Evolutionary conservation across 2,797 vertebrate genomes (phyloP).

Genomic region (Acanthurus leucopareius): DNA sequence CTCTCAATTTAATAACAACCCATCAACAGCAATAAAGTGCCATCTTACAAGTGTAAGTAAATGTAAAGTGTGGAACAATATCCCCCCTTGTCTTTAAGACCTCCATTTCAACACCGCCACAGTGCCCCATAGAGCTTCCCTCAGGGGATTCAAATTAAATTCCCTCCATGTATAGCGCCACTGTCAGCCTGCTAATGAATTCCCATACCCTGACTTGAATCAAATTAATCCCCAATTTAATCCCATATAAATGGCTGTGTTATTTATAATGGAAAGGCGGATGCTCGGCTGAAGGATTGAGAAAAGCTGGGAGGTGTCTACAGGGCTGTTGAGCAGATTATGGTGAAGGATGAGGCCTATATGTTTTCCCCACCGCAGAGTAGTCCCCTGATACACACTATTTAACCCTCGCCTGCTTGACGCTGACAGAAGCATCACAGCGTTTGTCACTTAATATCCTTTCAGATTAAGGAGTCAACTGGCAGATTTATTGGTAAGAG

Average conservation of each 20-base stretch:
- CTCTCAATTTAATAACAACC: constrained; percentile 69
- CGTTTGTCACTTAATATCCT: constrained; percentile 91
- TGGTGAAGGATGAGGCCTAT: constrained; percentile 78
- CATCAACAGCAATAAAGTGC: constrained; percentile 73
- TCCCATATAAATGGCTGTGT: constrained; percentile 85
- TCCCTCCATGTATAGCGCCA: constrained; percentile 80
- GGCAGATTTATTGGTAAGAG: constrained; percentile 85
- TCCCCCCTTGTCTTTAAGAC: constrained; percentile 72
- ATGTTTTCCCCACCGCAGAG: constrained; percentile 76
- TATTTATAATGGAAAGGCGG: constrained; percentile 82
- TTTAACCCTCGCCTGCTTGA: constrained; percentile 90
- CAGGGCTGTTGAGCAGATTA: constrained; percentile 83
- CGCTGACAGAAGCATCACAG: constrained; percentile 86
- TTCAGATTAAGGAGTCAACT: constrained; percentile 89
- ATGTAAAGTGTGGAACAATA: constrained; percentile 66
- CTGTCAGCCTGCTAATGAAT: constrained; percentile 84
- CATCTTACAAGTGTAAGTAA: constrained; percentile 59
- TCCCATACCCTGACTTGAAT: constrained; percentile 86
- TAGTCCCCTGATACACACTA: constrained; percentile 88
- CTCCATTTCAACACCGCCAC: constrained; percentile 64
- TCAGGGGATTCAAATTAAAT: constrained; percentile 83
- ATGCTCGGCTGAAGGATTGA: constrained; percentile 75
- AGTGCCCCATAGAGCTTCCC: constrained; percentile 68
- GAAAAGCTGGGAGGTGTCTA: constrained; percentile 80
- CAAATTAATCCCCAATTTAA: constrained; percentile 87